Percentiles rank a stretch among this genome's conserved stretches.
Conservation (phyloP, 1,140 invertebrate genomes). For the Laodelphax striatellus region DNA sequence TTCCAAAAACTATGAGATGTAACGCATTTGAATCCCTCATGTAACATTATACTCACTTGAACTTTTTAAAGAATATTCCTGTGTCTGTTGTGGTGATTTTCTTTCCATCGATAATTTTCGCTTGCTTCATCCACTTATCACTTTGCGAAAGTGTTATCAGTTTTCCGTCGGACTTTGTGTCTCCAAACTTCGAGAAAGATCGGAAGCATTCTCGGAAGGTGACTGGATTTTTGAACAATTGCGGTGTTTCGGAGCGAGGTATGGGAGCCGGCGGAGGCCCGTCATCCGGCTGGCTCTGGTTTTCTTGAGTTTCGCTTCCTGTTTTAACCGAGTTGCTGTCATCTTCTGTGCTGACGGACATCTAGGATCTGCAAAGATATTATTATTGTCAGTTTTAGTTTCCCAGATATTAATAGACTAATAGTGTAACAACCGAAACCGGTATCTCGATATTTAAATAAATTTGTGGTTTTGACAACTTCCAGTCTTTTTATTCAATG, state of each 20-base stretch:
- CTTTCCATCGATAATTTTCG: constrained; percentile 81
- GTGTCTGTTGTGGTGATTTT: constrained; percentile 83
- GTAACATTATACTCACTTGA: constrained; percentile 47
- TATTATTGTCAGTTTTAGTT: too few relatives aligned
- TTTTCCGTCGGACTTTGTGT: constrained; percentile 75
- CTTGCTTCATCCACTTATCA: constrained; percentile 93
- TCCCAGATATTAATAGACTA: too few relatives aligned
- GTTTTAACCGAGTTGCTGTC: background rate
- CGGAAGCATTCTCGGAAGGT: constrained; percentile 34
- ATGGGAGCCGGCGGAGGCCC: background rate
- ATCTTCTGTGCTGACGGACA: background rate
- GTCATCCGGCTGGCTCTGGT: background rate
- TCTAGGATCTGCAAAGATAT: background rate
- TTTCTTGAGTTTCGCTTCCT: background rate
- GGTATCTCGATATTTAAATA: too few relatives aligned
- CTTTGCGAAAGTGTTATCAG: constrained; percentile 75
- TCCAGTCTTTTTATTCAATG: too few relatives aligned
- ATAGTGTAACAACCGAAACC: too few relatives aligned
- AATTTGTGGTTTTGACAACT: too few relatives aligned
- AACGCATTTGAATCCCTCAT: too few relatives aligned
- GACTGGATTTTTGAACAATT: background rate
- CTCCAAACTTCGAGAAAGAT: constrained; percentile 77
- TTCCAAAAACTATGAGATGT: too few relatives aligned
- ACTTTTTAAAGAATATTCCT: constrained; percentile 78
- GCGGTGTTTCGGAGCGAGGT: background rate